Percentiles rank a stretch among this genome's conserved stretches.
phyloP scores from a whole-genome alignment of 2,888 invertebrate species.

The Antitype chi region DNA sequence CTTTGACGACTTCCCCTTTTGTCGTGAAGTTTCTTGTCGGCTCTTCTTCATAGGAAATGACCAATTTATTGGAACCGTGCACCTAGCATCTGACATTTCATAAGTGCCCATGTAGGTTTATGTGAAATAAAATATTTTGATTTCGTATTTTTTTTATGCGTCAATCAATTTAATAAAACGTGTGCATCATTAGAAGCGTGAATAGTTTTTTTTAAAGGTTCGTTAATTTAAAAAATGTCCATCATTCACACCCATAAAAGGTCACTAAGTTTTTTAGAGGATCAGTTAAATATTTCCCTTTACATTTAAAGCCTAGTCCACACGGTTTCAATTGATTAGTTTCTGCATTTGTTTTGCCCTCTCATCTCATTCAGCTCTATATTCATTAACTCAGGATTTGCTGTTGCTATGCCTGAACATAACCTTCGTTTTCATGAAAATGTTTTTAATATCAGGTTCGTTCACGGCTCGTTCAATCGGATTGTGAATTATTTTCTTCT shows the following conservation, averaged over 20 bases:
- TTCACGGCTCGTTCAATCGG: neutral
- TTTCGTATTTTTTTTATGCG: too few relatives aligned
- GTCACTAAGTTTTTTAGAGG: neutral
- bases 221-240: too few relatives aligned
- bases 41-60: too few relatives aligned
- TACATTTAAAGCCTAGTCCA: neutral
- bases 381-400: constrained; percentile 22
- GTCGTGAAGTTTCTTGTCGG: too few relatives aligned
- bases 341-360: neutral
- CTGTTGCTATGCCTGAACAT: neutral
- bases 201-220: neutral
- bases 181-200: neutral
- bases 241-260: neutral
- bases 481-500: neutral
- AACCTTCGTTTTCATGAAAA: constrained; percentile 15
- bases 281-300: neutral
- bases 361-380: neutral
- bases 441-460: constrained; percentile 11
- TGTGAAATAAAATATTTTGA: too few relatives aligned
- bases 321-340: neutral
- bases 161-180: too few relatives aligned
- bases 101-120: too few relatives aligned
- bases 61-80: too few relatives aligned
- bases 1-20: too few relatives aligned
- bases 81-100: too few relatives aligned